Evolutionary conservation across 1,140 invertebrate species (phyloP), one percentile per base, ranked within the genome.

Genomic region (Campodea augens): DNA sequence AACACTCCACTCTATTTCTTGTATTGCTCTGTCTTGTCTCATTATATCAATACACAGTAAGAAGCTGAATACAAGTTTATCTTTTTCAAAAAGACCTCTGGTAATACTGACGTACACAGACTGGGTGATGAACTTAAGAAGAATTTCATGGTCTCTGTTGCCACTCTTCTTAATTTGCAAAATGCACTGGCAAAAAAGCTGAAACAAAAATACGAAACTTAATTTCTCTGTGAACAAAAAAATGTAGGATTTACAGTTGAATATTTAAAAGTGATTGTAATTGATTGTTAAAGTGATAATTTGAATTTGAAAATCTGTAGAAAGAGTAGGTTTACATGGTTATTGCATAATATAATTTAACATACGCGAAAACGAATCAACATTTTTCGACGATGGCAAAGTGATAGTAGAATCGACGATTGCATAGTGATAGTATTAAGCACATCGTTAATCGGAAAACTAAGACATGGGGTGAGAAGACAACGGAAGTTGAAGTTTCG

Each of bases 1-100:
- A 56, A 78, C 87, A 59, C 76, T 75, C 74, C 76, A 84, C 51
- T 84, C 71, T 0, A 54, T 50, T 1, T 67, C 60, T 0, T 54
- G 57, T 4, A 87, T 70, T 4, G 60, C 46, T 0, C 63, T 64
- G 1, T 63, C 63, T 48, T 81, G 70, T 25, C 74, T 68, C 55
- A 77, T 70, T 48, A 90, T 78, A 3, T 79, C 76, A 18, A 75
- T 63, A 53, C 82, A 83, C 5, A 89, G 59, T 62, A 91, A 71
- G 51, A 90, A 86, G 54, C 80, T 82, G 57, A 81, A 91, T 22
- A 92, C 75, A 0, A 92, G 65, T 67, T 92, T 92, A 59, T 95
- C 85, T 52, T 79, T 76, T 61, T 92, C 87, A 63, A 93, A 93
- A 4, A 93, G 64, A 0, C 56, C 54, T 22, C 85, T 67, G n/a